Evolutionary conservation across 2,113 vertebrate genomes (phyloP).

Genomic region (Fulica atra): DNA sequence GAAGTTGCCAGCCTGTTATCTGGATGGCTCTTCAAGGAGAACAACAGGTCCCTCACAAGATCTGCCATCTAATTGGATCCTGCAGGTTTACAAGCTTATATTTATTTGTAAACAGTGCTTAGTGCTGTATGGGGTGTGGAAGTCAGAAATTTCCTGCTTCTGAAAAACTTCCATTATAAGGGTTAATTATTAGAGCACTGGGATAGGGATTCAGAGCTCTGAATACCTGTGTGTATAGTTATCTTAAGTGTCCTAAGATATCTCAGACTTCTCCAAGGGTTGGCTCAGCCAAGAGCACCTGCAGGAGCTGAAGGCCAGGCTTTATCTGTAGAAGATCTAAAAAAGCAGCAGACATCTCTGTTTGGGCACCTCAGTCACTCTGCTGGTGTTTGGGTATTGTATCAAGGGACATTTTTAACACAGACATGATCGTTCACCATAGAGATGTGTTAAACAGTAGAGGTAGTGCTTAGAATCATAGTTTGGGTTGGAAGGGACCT

Average conservation of each 20-base stretch:
- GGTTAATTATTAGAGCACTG: neutral
- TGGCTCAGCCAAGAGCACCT: neutral
- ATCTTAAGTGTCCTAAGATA: neutral
- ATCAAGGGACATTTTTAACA: neutral
- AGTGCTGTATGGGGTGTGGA: neutral
- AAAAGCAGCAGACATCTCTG: neutral
- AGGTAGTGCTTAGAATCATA: neutral
- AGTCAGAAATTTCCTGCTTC: neutral
- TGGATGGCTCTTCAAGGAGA: neutral
- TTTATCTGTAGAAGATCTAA: neutral
- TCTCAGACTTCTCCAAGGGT: neutral
- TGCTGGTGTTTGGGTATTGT: neutral
- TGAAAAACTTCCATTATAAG: neutral
- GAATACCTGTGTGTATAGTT: neutral
- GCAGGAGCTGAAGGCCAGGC: neutral
- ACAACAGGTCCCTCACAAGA: neutral
- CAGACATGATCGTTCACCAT: neutral
- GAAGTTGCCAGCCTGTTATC: neutral
- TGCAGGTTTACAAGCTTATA: neutral
- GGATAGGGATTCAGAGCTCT: neutral
- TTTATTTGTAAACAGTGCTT: neutral
- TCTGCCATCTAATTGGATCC: neutral
- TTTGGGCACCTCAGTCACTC: neutral
- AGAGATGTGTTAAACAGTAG: neutral
- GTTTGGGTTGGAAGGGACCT: too few relatives aligned